Evolutionary conservation across 2,797 vertebrate species (phyloP), one percentile per base, ranked within the genome.

Genomic region (Argyrosomus regius): DNA sequence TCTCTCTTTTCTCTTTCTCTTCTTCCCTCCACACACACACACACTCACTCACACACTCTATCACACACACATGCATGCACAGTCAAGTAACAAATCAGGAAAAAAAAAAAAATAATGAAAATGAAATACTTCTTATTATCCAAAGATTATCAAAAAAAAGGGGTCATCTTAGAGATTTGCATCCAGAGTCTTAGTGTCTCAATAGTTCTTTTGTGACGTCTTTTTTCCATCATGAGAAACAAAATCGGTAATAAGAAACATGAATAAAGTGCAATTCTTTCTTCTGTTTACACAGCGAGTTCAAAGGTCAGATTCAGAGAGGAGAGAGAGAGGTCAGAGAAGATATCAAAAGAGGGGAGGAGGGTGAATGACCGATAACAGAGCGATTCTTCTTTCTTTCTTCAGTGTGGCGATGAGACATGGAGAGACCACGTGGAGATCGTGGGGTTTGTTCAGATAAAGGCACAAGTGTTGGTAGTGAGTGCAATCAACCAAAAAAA

Each of bases 231-330:
- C 53, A 85, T 72, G 76, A 91, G 79, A 45, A n/a, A 62, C 87
- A 77, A 75, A 82, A 87, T 88, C 72, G 65, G 75, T 74, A 81
- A 89, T 81, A 88, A 89, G 84, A 91, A 88, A 80, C 81, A 84
- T 70, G 78, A 84, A 88, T 95, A 95, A 96, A 96, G 96, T 96
- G 95, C 95, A 93, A 90, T 72, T 86, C 81, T 88, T 81, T 86
- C 83, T 85, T 93, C 87, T 85, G 79, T 85, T 91, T 79, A 88
- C 83, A 92, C 58, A 87, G 85, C 75, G 80, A 92, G 80, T 75
- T 84, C 60, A 84, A 88, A 89, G 72, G 68, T 82, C 68, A 48
- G 68, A 77, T 72, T 72, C 50, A 67, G 71, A 43, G 41, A 57
- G 7, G 54, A 58, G 43, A 59, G 31, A 39, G 20, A 52, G 43